Evolutionary conservation across 2,888 invertebrate species (phyloP).

Genomic region (Drosophila leonis): DNA sequence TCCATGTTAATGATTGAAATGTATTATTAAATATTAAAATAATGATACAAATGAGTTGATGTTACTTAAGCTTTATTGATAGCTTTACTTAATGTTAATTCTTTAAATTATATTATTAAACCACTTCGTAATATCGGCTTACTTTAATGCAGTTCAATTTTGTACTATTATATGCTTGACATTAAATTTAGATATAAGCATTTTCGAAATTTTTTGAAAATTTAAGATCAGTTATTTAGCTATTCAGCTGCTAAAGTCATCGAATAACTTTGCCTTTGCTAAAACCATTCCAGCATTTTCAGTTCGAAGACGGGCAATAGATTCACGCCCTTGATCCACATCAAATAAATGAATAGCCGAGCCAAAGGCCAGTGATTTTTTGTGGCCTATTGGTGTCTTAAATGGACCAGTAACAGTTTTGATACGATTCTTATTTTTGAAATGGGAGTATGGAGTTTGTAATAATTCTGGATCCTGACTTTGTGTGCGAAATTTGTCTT

Average conservation of each 20-base stretch:
- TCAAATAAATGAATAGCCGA: slow-evolving; percentile 7
- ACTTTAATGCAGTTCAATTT: not conserved
- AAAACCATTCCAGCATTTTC: slow-evolving; percentile 93
- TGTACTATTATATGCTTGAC: not conserved
- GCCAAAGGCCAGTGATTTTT: not conserved
- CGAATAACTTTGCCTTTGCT: slow-evolving; percentile 86
- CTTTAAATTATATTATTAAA: not conserved
- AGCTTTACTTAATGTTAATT: not conserved
- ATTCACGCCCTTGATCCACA: slow-evolving; percentile 72
- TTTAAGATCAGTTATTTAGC: not conserved
- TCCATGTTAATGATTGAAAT: not conserved
- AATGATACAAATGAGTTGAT: not conserved
- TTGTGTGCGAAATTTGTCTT: not conserved
- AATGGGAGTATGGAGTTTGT: not conserved
- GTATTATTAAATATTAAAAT: not conserved
- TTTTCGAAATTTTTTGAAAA: not conserved
- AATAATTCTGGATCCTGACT: not conserved
- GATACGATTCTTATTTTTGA: slow-evolving; percentile 1
- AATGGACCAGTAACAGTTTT: not conserved
- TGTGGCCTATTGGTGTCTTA: not conserved
- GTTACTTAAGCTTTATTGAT: not conserved
- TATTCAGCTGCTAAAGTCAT: slow-evolving; percentile 7
- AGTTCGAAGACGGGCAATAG: slow-evolving; percentile 89
- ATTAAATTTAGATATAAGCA: not conserved
- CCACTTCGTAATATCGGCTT: not conserved